A percentile compares a stretch with the other conserved stretches of the same genome.
Conservation (phyloP, 2,113 vertebrate genomes). For the Myiozetetes cayanensis region DNA sequence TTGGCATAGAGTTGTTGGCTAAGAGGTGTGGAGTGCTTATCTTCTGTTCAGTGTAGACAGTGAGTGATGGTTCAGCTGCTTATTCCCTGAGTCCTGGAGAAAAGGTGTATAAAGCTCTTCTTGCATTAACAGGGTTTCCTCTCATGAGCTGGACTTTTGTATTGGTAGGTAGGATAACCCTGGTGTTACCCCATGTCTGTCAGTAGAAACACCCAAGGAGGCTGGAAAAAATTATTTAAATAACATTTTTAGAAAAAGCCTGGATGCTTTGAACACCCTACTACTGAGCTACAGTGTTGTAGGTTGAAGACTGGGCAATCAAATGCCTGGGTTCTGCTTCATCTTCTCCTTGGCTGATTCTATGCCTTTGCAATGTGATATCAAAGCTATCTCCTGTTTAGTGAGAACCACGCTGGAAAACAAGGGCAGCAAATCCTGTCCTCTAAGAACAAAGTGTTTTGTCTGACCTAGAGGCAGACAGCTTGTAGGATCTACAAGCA, state of each 20-base stretch:
- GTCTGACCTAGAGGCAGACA: neutral
- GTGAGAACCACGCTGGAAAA: neutral
- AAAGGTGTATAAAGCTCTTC: neutral
- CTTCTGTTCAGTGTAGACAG: neutral
- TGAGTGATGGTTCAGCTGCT: neutral
- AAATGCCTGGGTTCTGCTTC: neutral
- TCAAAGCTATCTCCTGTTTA: neutral
- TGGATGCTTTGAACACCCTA: neutral
- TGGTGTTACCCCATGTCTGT: neutral
- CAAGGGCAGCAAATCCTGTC: neutral
- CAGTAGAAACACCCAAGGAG: neutral
- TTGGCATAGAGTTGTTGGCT: neutral
- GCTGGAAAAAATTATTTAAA: neutral
- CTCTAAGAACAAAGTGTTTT: neutral
- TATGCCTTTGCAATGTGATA: neutral
- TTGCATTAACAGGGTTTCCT: rapidly evolving
- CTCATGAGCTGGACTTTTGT: neutral
- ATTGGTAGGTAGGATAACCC: neutral
- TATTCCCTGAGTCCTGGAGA: neutral
- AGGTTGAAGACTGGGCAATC: neutral
- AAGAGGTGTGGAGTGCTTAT: neutral
- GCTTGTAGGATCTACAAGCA: neutral
- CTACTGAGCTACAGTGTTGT: neutral
- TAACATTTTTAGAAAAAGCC: neutral
- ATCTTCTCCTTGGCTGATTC: neutral